Conservation (phyloP, 1,140 invertebrate genomes). For the Dryas iulia region DNA sequence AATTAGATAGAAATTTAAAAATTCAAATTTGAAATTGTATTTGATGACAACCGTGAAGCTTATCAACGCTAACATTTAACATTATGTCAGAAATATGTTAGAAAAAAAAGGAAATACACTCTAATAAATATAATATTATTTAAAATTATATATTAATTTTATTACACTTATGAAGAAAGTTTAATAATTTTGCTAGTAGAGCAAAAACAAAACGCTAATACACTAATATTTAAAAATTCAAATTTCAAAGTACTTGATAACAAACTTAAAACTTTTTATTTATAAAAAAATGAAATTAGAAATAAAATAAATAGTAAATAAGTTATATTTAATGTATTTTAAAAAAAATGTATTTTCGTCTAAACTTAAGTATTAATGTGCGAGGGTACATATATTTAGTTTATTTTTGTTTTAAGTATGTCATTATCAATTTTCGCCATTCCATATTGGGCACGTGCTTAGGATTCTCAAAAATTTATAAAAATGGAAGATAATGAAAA, state of each 20-base stretch:
- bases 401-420: constrained; percentile 3
- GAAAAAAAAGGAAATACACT: too few relatives aligned
- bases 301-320: neutral
- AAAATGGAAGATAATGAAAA: constrained; percentile 39
- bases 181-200: neutral
- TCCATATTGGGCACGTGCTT: constrained; percentile 33
- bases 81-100: too few relatives aligned
- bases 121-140: too few relatives aligned
- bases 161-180: neutral
- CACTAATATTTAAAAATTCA: neutral
- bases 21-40: too few relatives aligned
- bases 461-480: neutral
- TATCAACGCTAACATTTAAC: too few relatives aligned
- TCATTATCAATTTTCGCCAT: neutral
- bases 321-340: neutral
- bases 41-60: too few relatives aligned
- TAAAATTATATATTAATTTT: too few relatives aligned
- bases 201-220: constrained; percentile 6
- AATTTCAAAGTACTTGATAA: neutral
- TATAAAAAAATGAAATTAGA: neutral
- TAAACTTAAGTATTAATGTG: neutral
- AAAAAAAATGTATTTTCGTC: neutral
- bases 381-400: constrained; percentile 4
- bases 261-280: neutral
- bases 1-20: too few relatives aligned